A percentile compares a stretch with the other conserved stretches of the same genome.
Conservation (phyloP, 2,888 invertebrate genomes). For the Dicyrtomina minuta region DNA sequence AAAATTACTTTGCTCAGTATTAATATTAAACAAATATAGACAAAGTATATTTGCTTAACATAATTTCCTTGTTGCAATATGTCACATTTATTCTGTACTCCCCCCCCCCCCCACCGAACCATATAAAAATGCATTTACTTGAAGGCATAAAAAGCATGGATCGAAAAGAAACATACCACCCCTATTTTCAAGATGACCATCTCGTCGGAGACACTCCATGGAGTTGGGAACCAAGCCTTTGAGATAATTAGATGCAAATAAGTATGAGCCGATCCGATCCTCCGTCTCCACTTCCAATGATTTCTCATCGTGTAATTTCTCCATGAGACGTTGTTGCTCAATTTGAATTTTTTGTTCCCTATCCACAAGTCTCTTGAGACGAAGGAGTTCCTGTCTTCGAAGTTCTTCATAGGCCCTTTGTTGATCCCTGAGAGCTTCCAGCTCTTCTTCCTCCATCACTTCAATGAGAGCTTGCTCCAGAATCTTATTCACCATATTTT, state of each 20-base stretch:
- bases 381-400: constrained; percentile 33
- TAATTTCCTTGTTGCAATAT: too few species aligned
- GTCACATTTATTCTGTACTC: too few species aligned
- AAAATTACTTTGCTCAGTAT: too few species aligned
- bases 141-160: not conserved
- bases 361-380: constrained; percentile 34
- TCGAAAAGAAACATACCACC: not conserved
- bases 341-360: constrained; percentile 36
- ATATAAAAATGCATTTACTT: not conserved
- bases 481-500: constrained; percentile 43
- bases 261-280: constrained; percentile 16
- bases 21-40: too few species aligned
- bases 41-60: too few species aligned
- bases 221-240: not conserved
- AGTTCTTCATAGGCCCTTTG: constrained; percentile 38
- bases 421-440: constrained; percentile 38
- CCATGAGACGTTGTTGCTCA: constrained; percentile 39
- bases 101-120: too few species aligned
- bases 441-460: constrained; percentile 47
- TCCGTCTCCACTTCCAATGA: constrained; percentile 28
- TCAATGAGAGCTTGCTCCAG: constrained; percentile 47
- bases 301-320: constrained; percentile 22
- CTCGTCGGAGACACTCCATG: constrained; percentile 10
- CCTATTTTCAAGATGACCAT: constrained; percentile 30
- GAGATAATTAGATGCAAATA: constrained; percentile 34